Percentiles rank a stretch among this genome's conserved stretches.
Evolutionary conservation across 2,797 vertebrate genomes (phyloP).

Genomic region (Microcaecilia unicolor): DNA sequence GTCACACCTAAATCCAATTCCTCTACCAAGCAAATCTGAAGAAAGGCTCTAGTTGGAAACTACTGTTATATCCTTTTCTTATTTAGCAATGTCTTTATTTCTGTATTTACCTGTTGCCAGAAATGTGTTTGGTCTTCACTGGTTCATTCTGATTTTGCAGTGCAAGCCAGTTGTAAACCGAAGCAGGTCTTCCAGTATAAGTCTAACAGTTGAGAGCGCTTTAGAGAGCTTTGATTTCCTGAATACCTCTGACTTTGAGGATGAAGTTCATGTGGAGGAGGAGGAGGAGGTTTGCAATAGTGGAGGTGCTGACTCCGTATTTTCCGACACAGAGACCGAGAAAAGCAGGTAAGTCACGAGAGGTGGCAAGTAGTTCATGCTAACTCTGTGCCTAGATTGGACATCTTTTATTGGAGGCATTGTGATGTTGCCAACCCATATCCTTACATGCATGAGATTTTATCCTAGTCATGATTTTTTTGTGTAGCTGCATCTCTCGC

Average conservation of each 20-base stretch:
- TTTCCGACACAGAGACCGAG: constrained; percentile 79
- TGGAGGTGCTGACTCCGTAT: constrained; percentile 67
- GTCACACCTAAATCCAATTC: too few species aligned
- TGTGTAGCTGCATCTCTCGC: too few species aligned
- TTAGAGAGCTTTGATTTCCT: constrained; percentile 98
- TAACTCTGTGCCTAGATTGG: constrained; percentile 11
- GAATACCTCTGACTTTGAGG: constrained; percentile 96
- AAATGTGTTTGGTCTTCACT: constrained; percentile 36
- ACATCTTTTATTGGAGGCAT: too few species aligned
- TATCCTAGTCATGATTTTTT: too few species aligned
- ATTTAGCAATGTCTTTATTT: too few species aligned
- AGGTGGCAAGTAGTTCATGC: not conserved
- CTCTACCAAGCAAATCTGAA: too few species aligned
- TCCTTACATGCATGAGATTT: too few species aligned
- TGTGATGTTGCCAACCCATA: too few species aligned
- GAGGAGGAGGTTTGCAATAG: constrained; percentile 50
- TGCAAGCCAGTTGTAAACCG: constrained; percentile 80
- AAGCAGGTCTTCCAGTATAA: constrained; percentile 92
- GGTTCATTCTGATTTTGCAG: constrained; percentile 65
- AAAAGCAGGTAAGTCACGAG: constrained; percentile 71
- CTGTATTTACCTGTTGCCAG: not conserved
- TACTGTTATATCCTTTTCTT: too few species aligned
- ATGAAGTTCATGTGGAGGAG: constrained; percentile 80
- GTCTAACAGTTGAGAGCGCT: constrained; percentile 93
- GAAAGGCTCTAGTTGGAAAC: too few species aligned